A percentile compares a stretch with the other conserved stretches of the same genome.
phyloP scores from a whole-genome alignment of 2,888 invertebrate species.

The Coelopa pilipes region DNA sequence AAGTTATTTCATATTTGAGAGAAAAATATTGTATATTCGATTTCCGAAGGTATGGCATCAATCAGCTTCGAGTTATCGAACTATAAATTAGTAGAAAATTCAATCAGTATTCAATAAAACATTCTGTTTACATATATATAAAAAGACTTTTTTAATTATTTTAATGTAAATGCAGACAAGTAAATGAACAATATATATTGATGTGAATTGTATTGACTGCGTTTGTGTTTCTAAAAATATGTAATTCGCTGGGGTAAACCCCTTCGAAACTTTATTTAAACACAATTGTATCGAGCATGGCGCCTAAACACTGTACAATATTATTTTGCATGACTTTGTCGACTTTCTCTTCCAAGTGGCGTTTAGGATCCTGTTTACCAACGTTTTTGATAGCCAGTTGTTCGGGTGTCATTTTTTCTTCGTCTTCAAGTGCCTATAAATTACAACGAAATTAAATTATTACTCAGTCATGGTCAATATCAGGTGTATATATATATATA shows the following conservation, averaged over 20 bases:
- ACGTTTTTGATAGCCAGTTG: conserved; percentile 99
- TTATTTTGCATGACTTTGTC: conserved; percentile 96
- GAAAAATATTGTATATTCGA: no score
- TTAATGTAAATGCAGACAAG: conserved; percentile 26
- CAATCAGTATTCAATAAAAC: no score
- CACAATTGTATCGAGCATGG: conserved; percentile 93
- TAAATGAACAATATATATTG: conserved; percentile 3
- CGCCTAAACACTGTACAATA: conserved; percentile 97
- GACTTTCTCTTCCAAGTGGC: conserved; percentile 98
- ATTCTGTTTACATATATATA: not conserved
- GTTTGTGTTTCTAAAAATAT: conserved; percentile 1
- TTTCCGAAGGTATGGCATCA: no score
- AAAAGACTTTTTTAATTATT: conserved; percentile 16
- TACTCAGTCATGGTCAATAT: conserved; percentile 21
- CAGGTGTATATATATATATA: conserved; percentile 40
- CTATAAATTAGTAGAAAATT: no score
- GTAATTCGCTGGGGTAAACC: not conserved
- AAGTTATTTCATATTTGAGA: no score
- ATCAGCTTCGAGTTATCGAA: no score
- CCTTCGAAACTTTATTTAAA: conserved; percentile 73
- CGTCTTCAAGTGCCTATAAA: conserved; percentile 87
- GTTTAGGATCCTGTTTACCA: conserved; percentile 98
- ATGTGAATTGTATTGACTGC: conserved; percentile 8
- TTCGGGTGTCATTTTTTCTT: conserved; percentile 99
- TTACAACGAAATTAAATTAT: not conserved